A percentile compares a stretch with the other conserved stretches of the same genome.
These are phyloP conservation scores for Coregonus suidteri DNA, from an alignment of 2,797 vertebrate species.

Conservation along the genomic window DNA sequence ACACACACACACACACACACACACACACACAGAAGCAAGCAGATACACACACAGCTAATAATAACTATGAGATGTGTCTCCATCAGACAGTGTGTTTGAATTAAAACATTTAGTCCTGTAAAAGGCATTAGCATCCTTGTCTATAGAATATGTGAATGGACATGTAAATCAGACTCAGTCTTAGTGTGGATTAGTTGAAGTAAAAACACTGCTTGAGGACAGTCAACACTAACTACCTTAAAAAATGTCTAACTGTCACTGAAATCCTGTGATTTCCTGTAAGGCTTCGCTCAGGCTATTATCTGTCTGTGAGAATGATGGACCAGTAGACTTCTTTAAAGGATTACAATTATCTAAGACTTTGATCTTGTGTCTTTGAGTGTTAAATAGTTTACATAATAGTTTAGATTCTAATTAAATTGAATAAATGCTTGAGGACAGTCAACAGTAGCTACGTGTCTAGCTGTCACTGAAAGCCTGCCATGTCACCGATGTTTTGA, in stretches of 20 bases:
- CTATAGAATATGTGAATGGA: neutral
- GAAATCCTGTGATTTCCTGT: neutral
- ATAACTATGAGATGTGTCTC: no score
- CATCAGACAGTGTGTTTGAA: neutral
- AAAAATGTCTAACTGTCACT: neutral
- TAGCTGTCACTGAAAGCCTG: neutral
- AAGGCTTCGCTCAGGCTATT: no score
- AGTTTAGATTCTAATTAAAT: neutral
- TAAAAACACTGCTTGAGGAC: neutral
- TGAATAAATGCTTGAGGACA: no score
- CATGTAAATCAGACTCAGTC: neutral
- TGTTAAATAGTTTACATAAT: neutral
- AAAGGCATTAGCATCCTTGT: neutral
- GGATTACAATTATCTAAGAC: neutral
- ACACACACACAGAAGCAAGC: neutral
- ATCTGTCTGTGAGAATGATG: no score
- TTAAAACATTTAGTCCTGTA: no score
- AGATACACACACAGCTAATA: neutral
- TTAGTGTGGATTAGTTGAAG: no score
- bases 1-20: slow-evolving; percentile 8
- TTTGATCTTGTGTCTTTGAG: neutral
- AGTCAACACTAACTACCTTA: neutral
- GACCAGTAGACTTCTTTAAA: neutral
- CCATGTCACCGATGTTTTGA: neutral
- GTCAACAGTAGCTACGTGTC: neutral